A percentile compares a stretch with the other conserved stretches of the same genome.
Conservation (phyloP, 2,888 invertebrate species). For the Cataglyphis livida region DNA sequence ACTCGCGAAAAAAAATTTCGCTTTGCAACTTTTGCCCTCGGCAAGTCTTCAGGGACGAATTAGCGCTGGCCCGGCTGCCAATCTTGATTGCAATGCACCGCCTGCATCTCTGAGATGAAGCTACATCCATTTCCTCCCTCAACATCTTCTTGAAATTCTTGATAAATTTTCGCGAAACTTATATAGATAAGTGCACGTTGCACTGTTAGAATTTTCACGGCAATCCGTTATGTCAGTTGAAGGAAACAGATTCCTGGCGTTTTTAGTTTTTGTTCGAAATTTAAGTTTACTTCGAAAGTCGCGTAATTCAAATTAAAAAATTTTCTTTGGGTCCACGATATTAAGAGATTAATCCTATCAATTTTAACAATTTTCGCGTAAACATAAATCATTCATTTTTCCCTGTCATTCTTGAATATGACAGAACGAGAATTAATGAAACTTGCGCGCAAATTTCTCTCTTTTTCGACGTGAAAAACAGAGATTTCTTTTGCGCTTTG, state of each 20-base stretch:
- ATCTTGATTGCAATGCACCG: constrained; percentile 34
- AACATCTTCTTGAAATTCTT: not conserved
- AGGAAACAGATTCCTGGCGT: not conserved
- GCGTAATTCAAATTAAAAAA: not conserved
- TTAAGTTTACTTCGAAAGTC: constrained; percentile 1
- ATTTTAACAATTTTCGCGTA: not conserved
- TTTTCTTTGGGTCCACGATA: not conserved
- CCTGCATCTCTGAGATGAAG: constrained; percentile 2
- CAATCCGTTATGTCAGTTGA: constrained; percentile 18
- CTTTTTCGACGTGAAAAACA: not conserved
- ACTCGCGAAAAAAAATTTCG: constrained; percentile 11
- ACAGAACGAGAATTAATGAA: not conserved
- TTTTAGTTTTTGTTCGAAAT: not conserved
- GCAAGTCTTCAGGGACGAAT: constrained; percentile 26
- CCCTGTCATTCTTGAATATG: not conserved
- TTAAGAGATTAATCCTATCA: not conserved
- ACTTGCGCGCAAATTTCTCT: not conserved
- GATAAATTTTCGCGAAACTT: constrained; percentile 39
- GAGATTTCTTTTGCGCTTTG: not conserved
- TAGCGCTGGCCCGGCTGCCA: constrained; percentile 24
- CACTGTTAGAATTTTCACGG: not conserved
- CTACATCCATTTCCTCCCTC: constrained; percentile 13
- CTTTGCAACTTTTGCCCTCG: constrained; percentile 21
- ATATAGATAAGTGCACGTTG: constrained; percentile 22
- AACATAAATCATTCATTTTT: not conserved